Evolutionary conservation across 2,888 invertebrate genomes (phyloP), one percentile per base, ranked within the genome.

Genomic region (Platypus cylindrus): DNA sequence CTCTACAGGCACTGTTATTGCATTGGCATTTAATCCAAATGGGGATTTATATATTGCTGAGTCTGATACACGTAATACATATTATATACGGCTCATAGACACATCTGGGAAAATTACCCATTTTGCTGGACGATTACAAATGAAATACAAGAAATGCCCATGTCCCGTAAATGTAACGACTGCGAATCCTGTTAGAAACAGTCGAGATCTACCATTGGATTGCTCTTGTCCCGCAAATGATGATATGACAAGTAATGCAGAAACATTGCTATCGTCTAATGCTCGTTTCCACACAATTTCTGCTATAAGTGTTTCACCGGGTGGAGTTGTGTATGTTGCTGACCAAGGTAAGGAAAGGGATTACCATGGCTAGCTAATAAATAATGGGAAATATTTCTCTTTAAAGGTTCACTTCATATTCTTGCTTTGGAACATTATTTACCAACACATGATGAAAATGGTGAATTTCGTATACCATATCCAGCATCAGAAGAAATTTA

Each of bases 11-110:
- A 85, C 87, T 0, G 89, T 93, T 3, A 66, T 86, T 43, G 85
- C 90, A 1, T 74, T 97, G 48, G 78, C 90, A 1, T 93, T 94
- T 58, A 83, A 89, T 26, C 87, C 90, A 1, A 83, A 81, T 45
- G 94, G 94, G 8, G 84, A 90, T 52, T 65, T 97, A 2, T 94
- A 87, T 57, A 81, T 95, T 15, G 89, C 93, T 1, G 94, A 95
- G 62, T 84, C 87, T 37, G 91, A 95, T 62, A 83, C 86, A 1
- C 75, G 83, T 47, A 77, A 84, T 50, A 72, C 81, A 1, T 86
- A 87, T 65, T 82, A 72, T 43, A 86, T 81, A 29, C 73, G 84
- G 45, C 75, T 87, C 17, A 83, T 93, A 15, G 86, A 89, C 56
- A 83, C 90, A 0, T 80, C 90, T 17, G 90, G 91, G 8, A 81